phyloP scores from a whole-genome alignment of 2,888 invertebrate genomes.

The Chloroclysta siterata region DNA sequence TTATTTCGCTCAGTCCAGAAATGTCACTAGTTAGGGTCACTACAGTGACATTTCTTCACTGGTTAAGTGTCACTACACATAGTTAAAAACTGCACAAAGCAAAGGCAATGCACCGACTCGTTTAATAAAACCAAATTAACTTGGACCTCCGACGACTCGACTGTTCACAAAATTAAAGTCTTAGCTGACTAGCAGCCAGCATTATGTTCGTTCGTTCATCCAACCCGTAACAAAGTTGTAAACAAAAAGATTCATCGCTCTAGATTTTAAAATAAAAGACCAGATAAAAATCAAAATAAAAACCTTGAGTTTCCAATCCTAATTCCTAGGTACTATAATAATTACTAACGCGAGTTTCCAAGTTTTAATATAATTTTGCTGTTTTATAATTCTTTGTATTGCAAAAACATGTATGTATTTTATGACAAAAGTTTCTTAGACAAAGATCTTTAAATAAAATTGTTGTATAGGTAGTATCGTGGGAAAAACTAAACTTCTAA shows the following conservation, averaged over 20 bases:
- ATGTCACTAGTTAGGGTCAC: neutral
- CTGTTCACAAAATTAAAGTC: neutral
- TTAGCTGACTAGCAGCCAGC: neutral
- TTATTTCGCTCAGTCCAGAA: neutral
- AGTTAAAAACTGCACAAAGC: too few species aligned
- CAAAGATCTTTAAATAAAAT: constrained; percentile 19
- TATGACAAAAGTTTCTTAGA: constrained; percentile 22
- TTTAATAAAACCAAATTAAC: neutral
- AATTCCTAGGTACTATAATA: neutral
- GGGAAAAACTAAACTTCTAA: constrained; percentile 48
- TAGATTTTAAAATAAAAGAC: constrained; percentile 1
- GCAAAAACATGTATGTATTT: constrained; percentile 18
- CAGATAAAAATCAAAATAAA: neutral
- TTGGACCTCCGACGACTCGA: neutral
- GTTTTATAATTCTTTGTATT: neutral
- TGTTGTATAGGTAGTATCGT: constrained; percentile 29
- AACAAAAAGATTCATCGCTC: neutral
- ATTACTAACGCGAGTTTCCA: neutral
- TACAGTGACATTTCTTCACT: too few species aligned
- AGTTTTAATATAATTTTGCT: neutral
- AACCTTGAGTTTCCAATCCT: neutral
- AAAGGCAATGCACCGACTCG: too few species aligned
- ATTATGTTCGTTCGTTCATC: neutral
- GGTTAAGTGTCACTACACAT: too few species aligned
- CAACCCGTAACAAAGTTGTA: neutral